phyloP scores from a whole-genome alignment of 1,140 invertebrate genomes.

The Drosophila ananassae region DNA sequence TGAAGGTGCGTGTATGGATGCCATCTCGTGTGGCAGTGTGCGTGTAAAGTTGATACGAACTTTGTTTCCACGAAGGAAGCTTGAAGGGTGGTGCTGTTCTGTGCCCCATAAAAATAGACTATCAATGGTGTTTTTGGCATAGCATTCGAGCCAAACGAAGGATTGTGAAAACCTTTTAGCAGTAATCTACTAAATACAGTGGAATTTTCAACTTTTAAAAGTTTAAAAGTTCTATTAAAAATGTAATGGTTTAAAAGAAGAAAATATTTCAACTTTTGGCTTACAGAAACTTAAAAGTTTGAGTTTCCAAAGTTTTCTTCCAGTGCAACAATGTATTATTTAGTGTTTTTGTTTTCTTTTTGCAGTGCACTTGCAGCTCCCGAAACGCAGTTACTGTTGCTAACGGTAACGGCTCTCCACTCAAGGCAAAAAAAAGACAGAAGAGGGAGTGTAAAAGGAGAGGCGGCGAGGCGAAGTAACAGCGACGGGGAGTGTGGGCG shows the following conservation, averaged over 20 bases:
- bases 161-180: neutral
- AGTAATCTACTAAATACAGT: neutral
- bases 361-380: constrained; percentile 15
- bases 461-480: neutral
- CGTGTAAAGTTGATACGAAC: constrained; percentile 4
- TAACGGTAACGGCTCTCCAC: constrained; percentile 15
- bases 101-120: constrained; percentile 21
- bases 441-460: neutral
- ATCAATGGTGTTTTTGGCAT: constrained; percentile 3
- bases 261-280: neutral
- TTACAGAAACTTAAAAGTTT: neutral
- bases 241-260: neutral
- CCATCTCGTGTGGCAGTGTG: constrained; percentile 2
- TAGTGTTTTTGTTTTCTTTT: neutral
- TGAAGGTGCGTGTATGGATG: constrained; percentile 16
- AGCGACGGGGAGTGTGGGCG: constrained; percentile 6
- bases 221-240: too few species aligned
- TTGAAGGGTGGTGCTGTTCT: neutral
- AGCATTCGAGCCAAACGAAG: constrained; percentile 1
- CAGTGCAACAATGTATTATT: neutral
- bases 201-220: neutral
- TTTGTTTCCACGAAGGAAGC: constrained; percentile 14
- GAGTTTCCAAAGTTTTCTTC: neutral
- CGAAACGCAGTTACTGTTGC: neutral
- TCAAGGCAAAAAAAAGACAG: neutral